Base-by-base conservation (phyloP, 23 tunicate genomes). In the Oikopleura albicans region DNA sequence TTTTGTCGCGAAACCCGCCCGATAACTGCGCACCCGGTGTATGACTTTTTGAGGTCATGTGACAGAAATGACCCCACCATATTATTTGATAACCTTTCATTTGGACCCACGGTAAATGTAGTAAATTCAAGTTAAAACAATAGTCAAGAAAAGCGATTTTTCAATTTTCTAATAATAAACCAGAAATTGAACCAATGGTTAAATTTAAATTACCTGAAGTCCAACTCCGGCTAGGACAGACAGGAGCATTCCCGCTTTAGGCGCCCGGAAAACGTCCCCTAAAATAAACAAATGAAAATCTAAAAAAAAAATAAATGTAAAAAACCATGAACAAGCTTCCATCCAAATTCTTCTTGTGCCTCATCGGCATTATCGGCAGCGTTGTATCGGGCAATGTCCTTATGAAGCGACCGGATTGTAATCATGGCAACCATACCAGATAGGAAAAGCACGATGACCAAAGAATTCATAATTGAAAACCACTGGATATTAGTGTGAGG, bases 391-490 rank as follows among this genome's bases (percentile, higher is more conserved):
- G 99, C 96, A 41, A 95, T 95, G 76, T 95, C 99, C 35, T 86
- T 88, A 84, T 87, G 96, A 56, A 95, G 84, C 39, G 89, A 91
- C 49, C 99, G 75, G 66, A 95, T 84, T 39, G 87, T 88, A 40
- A 95, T 88, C 99, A 95, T 95, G 31, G 99, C 99, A 40, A 95
- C 99, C 99, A 95, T 95, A 0, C 96, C 99, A 1, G 99, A 95
- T 16, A 95, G 86, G 88, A 95, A 95, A 39, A 95, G 57, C 34
- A 91, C 99, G 40, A 95, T 95, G 39, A 91, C 99, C 0, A 95
- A 87, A 33, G 99, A 95, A 83, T 95, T 95, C 92, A 95, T 88
- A 87, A 95, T 95, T 39, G 99, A 95, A 66, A 95, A 95, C 99
- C 99, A 95, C 84, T 95, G 99, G 57, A 95, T 95, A 83, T 88